A percentile compares a stretch with the other conserved stretches of the same genome.
Evolutionary conservation across 2,888 invertebrate genomes (phyloP).

Genomic region (Furcula furcula): DNA sequence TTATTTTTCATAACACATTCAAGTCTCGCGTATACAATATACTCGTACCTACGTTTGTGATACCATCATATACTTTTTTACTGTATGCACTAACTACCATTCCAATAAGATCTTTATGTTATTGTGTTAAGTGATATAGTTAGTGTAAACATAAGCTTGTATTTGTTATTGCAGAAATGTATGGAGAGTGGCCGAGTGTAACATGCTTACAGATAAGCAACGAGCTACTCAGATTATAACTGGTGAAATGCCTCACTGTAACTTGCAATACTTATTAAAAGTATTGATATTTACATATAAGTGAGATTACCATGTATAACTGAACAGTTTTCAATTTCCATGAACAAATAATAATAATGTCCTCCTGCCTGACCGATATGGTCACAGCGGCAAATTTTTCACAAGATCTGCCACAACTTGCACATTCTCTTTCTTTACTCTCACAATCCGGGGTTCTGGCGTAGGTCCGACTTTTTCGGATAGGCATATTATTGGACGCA

Average conservation of each 20-base stretch:
- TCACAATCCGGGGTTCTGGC: too few species aligned
- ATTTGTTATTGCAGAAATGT: constrained; percentile 11
- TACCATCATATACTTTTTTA: constrained; percentile 15
- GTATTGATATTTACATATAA: too few species aligned
- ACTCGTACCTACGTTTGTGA: constrained; percentile 6
- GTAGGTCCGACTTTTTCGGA: too few species aligned
- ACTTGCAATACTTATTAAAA: background rate
- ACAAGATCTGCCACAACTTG: too few species aligned
- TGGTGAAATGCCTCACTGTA: background rate
- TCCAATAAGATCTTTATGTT: constrained; percentile 43
- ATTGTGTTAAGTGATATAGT: constrained; percentile 38
- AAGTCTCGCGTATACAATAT: constrained; percentile 18
- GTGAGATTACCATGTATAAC: too few species aligned
- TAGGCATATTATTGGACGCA: too few species aligned
- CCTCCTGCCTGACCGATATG: too few species aligned
- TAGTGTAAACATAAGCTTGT: constrained; percentile 20
- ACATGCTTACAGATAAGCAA: constrained; percentile 1
- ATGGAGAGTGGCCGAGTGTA: constrained; percentile 13
- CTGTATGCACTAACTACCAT: constrained; percentile 22
- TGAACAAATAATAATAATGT: too few species aligned
- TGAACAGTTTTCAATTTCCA: too few species aligned
- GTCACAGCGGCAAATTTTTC: too few species aligned
- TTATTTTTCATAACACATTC: constrained; percentile 23
- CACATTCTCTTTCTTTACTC: too few species aligned
- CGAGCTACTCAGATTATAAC: background rate